Percentiles rank a stretch among this genome's conserved stretches.
phyloP scores from a whole-genome alignment of 2,797 vertebrate genomes.

The Mallotus villosus region DNA sequence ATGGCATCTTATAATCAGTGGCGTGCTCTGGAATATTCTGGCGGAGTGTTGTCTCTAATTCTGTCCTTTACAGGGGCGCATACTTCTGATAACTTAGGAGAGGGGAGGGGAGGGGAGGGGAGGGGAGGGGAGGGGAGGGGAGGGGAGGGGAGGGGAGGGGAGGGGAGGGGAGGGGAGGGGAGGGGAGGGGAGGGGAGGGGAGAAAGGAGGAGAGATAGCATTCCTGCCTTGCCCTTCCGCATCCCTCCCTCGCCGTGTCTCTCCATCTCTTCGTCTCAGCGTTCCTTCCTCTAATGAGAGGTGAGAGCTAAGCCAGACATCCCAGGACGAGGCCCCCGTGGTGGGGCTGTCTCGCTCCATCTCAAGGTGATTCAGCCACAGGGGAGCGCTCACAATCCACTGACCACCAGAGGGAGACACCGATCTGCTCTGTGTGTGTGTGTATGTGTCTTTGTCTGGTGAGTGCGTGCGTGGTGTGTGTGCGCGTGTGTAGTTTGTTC shows the following conservation, averaged over 20 bases:
- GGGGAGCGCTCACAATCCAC: not conserved
- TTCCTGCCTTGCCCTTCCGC: not conserved
- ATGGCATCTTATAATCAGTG: not conserved
- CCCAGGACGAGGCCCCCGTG: not conserved
- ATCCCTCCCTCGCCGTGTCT: not conserved
- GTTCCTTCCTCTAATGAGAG: not conserved
- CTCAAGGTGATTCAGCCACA: not conserved
- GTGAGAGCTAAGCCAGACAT: not conserved
- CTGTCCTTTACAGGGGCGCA: constrained; percentile 9
- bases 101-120: not conserved
- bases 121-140: not conserved
- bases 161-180: not conserved
- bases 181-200: not conserved
- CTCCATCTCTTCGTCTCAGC: not conserved
- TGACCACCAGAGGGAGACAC: constrained; percentile 48
- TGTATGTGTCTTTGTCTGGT: constrained; percentile 17
- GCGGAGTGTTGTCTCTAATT: not conserved
- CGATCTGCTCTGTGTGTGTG: constrained; percentile 9
- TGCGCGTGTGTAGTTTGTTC: constrained; percentile 3
- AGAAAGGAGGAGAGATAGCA: not conserved
- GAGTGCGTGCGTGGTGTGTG: constrained; percentile 12
- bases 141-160: not conserved
- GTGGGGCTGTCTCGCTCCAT: not conserved
- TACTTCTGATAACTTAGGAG: not conserved
- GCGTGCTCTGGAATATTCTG: constrained; percentile 15